Evolutionary conservation across 2,888 invertebrate genomes (phyloP).

Genomic region (Hyposoter dolosus): DNA sequence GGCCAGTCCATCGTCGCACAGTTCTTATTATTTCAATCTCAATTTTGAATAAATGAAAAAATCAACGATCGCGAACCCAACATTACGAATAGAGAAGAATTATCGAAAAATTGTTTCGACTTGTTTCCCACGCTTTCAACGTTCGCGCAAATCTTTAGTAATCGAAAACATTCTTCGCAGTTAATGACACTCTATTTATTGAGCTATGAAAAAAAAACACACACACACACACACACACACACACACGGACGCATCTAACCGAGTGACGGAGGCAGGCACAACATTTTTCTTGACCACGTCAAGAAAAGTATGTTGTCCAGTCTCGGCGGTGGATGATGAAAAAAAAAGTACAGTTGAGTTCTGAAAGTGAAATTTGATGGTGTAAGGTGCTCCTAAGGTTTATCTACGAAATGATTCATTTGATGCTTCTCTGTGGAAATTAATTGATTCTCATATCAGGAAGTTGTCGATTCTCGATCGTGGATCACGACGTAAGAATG

Average conservation of each 20-base stretch:
- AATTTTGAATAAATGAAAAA: constrained; percentile 5
- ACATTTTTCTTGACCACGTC: constrained; percentile 12
- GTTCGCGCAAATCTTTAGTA: not conserved
- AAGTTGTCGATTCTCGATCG: constrained; percentile 25
- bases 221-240: no score
- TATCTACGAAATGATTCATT: constrained; percentile 35
- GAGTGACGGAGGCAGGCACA: not conserved
- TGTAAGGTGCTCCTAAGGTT: not conserved
- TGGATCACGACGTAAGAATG: constrained; percentile 79
- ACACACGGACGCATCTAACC: not conserved
- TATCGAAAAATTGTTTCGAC: constrained; percentile 1
- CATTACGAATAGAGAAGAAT: not conserved
- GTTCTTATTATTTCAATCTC: constrained; percentile 2
- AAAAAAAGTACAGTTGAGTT: not conserved
- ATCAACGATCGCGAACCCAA: not conserved
- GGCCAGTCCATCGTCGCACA: constrained; percentile 9
- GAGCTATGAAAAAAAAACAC: constrained; percentile 1
- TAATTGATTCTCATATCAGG: constrained; percentile 34
- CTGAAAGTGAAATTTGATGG: constrained; percentile 17
- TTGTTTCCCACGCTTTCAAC: constrained; percentile 10
- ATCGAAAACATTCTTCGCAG: constrained; percentile 1
- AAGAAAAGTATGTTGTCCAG: constrained; percentile 9
- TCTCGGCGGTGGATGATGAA: not conserved
- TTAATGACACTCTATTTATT: constrained; percentile 18
- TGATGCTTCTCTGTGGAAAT: constrained; percentile 1